These are phyloP conservation scores for Arbacia lixula DNA, from an alignment of 53 echinoderm and acorn worm genomes.

Conservation along the genomic window DNA sequence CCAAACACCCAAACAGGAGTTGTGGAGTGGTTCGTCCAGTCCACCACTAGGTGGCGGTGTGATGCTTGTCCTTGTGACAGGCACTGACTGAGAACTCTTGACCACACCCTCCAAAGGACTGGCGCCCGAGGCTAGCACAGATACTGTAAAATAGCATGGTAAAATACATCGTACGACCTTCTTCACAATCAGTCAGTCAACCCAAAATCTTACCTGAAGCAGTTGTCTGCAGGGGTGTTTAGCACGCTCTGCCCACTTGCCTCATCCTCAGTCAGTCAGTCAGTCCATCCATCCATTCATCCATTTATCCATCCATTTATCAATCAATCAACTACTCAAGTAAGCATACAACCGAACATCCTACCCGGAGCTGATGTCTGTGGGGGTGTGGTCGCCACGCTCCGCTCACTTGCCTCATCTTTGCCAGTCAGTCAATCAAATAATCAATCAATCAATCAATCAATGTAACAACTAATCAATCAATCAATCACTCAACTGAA, in stretches of 20 bases:
- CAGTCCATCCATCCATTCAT: too few relatives aligned
- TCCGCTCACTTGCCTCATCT: too few relatives aligned
- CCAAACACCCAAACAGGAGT: too few relatives aligned
- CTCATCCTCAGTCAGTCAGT: too few relatives aligned
- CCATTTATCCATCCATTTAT: too few relatives aligned
- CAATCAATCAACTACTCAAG: too few relatives aligned
- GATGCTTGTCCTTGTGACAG: constrained; percentile 60
- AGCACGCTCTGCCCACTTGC: constrained; percentile 84
- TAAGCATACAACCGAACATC: too few relatives aligned
- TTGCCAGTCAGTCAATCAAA: too few relatives aligned
- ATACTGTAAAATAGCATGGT: constrained; percentile 26
- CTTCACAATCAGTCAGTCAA: too few relatives aligned
- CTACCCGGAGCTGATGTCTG: constrained; percentile 84
- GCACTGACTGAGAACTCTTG: constrained; percentile 73
- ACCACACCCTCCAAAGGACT: constrained; percentile 35
- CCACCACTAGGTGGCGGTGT: constrained; percentile 60
- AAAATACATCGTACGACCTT: not conserved
- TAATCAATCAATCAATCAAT: too few relatives aligned
- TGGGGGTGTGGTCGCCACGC: constrained; percentile 72
- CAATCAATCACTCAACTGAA: too few relatives aligned
- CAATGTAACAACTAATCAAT: too few relatives aligned
- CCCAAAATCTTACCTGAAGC: constrained; percentile 69
- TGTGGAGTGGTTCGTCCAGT: constrained; percentile 80
- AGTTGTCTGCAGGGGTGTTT: constrained; percentile 72
- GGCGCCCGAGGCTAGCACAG: constrained; percentile 59